Conservation (phyloP, 2,888 invertebrate species). For the Hirtodrosophila histrioides region DNA sequence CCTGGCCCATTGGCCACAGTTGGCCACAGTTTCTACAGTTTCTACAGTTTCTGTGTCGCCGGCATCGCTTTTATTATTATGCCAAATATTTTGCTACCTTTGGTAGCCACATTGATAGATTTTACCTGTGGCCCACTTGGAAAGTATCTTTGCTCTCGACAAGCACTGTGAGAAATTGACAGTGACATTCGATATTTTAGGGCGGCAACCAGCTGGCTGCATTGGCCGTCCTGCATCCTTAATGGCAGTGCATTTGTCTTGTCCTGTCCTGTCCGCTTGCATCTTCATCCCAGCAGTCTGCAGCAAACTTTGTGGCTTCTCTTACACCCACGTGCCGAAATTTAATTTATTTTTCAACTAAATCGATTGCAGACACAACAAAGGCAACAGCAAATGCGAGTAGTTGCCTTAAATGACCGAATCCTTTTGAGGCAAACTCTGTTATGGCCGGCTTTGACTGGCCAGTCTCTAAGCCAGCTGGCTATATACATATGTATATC, state of each 20-base stretch:
- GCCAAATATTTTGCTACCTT: slow-evolving; percentile 68
- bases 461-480: too few species aligned
- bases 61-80: slow-evolving; percentile 68
- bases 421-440: slow-evolving; percentile 45
- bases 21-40: not conserved
- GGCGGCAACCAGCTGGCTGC: slow-evolving; percentile 4
- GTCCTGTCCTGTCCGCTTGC: slow-evolving; percentile 25
- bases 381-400: slow-evolving; percentile 17
- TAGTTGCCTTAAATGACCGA: slow-evolving; percentile 46
- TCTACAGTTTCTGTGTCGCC: slow-evolving; percentile 11
- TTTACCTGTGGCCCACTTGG: slow-evolving; percentile 38
- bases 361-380: slow-evolving; percentile 57
- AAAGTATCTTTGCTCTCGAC: slow-evolving; percentile 38
- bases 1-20: slow-evolving; percentile 11
- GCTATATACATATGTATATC: too few species aligned
- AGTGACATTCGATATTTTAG: slow-evolving; percentile 66
- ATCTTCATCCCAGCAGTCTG: slow-evolving; percentile 24
- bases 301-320: slow-evolving; percentile 37
- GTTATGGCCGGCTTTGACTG: too few species aligned
- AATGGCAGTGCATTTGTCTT: slow-evolving; percentile 67
- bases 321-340: slow-evolving; percentile 38
- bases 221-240: slow-evolving; percentile 17
- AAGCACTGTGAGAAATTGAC: slow-evolving; percentile 69
- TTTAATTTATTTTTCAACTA: slow-evolving; percentile 72
- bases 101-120: slow-evolving; percentile 53